Percentiles rank a stretch among this genome's conserved stretches.
These are phyloP conservation scores for Anorthoa munda DNA, from an alignment of 2,888 invertebrate genomes.

Conservation along the genomic window DNA sequence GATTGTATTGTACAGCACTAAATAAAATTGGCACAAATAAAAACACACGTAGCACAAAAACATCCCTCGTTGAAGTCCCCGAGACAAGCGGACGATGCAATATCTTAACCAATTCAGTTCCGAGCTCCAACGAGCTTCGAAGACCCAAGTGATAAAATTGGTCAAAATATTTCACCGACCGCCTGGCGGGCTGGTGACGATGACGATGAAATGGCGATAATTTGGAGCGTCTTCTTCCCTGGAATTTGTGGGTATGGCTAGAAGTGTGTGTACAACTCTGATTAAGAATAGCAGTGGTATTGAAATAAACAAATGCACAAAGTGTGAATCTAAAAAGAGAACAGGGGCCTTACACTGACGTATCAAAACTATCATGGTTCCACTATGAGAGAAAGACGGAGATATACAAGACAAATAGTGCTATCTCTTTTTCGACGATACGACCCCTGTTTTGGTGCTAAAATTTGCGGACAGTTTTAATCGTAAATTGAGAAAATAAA, in stretches of 20 bases:
- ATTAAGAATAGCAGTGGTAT: not conserved
- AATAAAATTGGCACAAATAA: conserved; percentile 17
- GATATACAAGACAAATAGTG: no score
- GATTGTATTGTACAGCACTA: no score
- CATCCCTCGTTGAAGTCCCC: conserved; percentile 78
- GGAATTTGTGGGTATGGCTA: not conserved
- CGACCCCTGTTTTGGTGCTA: not conserved
- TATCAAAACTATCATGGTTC: no score
- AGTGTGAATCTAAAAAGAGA: not conserved
- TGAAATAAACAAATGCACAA: not conserved
- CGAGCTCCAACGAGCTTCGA: conserved; percentile 63
- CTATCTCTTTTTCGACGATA: no score
- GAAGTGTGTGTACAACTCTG: not conserved
- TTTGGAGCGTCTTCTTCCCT: conserved; percentile 12
- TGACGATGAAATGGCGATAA: conserved; percentile 4
- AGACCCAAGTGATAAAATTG: conserved; percentile 83
- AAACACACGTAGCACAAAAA: conserved; percentile 23
- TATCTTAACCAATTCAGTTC: conserved; percentile 90
- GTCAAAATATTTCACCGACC: conserved; percentile 90
- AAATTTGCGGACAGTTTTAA: not conserved
- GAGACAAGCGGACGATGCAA: conserved; percentile 88
- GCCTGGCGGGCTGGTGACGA: conserved; percentile 78
- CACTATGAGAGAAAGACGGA: no score
- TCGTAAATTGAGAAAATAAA: not conserved
- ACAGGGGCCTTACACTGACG: no score